These are phyloP conservation scores for Drosophila virilis DNA, from an alignment of 1,140 invertebrate species.

Conservation along the genomic window DNA sequence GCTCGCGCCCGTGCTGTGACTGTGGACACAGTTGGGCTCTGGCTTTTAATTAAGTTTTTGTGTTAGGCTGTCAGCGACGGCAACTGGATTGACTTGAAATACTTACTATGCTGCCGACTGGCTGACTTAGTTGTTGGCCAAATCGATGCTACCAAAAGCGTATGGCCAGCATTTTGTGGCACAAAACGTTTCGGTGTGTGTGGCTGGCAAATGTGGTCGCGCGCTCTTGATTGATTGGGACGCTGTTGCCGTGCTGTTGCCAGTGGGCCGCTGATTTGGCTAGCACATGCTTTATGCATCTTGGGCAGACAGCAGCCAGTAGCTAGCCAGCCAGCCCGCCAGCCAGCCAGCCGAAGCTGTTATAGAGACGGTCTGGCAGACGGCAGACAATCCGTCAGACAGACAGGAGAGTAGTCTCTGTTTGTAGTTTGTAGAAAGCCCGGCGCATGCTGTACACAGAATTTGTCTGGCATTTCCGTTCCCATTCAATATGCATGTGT, in stretches of 20 bases:
- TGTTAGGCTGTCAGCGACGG: conserved; percentile 61
- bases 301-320: conserved; percentile 6
- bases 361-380: neutral
- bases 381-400: neutral
- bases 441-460: neutral
- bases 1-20: neutral
- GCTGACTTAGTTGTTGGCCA: conserved; percentile 14
- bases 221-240: conserved; percentile 44
- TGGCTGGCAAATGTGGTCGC: conserved; percentile 33
- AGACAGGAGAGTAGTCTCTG: neutral
- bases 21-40: neutral
- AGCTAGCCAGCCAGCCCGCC: conserved; percentile 9
- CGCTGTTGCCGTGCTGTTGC: conserved; percentile 16
- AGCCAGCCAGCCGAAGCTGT: conserved; percentile 5
- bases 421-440: conserved; percentile 19
- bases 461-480: conserved; percentile 13
- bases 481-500: neutral
- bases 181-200: conserved; percentile 64
- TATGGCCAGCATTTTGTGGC: conserved; percentile 70
- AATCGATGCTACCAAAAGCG: conserved; percentile 59
- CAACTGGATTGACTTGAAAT: conserved; percentile 77
- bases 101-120: conserved; percentile 36
- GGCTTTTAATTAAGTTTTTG: conserved; percentile 72
- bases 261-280: conserved; percentile 27
- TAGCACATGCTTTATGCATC: conserved; percentile 31